Evolutionary conservation across 2,797 vertebrate species (phyloP).

Genomic region (Sebastes vulpes): DNA sequence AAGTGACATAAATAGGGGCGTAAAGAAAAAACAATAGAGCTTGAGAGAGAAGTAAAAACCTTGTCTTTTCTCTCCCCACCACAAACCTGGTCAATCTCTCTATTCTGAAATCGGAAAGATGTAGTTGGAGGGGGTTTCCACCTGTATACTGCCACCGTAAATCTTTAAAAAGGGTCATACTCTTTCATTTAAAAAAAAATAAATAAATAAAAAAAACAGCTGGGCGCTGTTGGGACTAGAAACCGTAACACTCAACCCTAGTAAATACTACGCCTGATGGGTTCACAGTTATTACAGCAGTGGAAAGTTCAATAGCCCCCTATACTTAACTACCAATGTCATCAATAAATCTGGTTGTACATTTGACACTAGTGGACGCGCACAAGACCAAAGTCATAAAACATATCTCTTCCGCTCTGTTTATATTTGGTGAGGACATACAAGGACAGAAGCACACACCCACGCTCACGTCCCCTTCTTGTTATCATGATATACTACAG

Average conservation of each 20-base stretch:
- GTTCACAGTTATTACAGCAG: constrained; percentile 1
- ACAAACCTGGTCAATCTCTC: neutral
- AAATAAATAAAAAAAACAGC: neutral
- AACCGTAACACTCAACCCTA: neutral
- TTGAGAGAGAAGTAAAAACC: neutral
- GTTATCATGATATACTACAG: constrained; percentile 61
- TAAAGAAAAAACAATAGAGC: neutral
- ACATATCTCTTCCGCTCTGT: constrained; percentile 6
- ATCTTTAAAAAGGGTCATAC: neutral
- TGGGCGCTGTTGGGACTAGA: neutral
- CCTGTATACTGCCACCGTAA: neutral
- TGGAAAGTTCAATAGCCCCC: constrained; percentile 12
- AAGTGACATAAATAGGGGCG: neutral
- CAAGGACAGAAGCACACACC: constrained; percentile 37
- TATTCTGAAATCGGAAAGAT: neutral
- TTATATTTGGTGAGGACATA: constrained; percentile 47
- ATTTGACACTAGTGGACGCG: constrained; percentile 1
- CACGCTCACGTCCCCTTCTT: constrained; percentile 6
- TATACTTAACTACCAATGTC: neutral
- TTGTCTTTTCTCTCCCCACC: neutral
- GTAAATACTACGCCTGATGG: neutral
- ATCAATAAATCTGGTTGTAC: constrained; percentile 32
- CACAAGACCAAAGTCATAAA: constrained; percentile 32
- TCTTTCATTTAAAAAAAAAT: neutral
- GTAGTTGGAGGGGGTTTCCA: neutral